Base-by-base conservation (phyloP, 2,888 invertebrate genomes). In the Macaria liturata region DNA sequence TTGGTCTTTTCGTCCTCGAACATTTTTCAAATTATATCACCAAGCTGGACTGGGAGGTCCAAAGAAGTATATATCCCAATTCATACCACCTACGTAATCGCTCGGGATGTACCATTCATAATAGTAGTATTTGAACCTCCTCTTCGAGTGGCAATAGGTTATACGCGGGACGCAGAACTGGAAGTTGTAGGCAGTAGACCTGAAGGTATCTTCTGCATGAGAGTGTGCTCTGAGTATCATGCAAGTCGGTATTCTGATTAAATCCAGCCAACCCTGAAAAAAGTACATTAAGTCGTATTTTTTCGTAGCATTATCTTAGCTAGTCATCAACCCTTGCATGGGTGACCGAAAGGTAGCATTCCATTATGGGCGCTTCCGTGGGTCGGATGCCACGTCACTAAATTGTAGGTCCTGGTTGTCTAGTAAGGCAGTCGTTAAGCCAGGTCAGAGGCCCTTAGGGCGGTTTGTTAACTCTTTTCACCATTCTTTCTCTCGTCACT, bases 101-200 rank as follows among this genome's bases (percentile, higher is more conserved):
- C 9, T 0, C 0, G 85, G 82, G 9, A 82, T 51, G 48, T 82
- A 84, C 82, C 82, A 84, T 54, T 86, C 86, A 58, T 80, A 87
- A 49, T 76, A 86, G 55, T 62, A 76, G 47, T 83, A 80, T 59
- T 75, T 79, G 40, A 40, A 75, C 31, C 83, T 68, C 0, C 49
- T 61, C 31, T 74, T 66, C 0, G 78, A 59, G 57, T 84, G 81
- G 20, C 78, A 79, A 50, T 76, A 76, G 0, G 70, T 60, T 9
- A 87, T 80, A 0, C 86, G 76, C 0, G 83, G 82, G 0, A 86
- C 83, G 51, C 88, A 88, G 0, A 88, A 63, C 61, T 85, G 85
- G 61, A 86, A 86, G 9, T 70, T 70, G 59, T 71, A 84, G 0
- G 81, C 57, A 0, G 84, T 83, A 42, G 72, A 76, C 4, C 78